A percentile compares a stretch with the other conserved stretches of the same genome.
phyloP scores from a whole-genome alignment of 2,797 vertebrate genomes.

The Myotis daubentonii region DNA sequence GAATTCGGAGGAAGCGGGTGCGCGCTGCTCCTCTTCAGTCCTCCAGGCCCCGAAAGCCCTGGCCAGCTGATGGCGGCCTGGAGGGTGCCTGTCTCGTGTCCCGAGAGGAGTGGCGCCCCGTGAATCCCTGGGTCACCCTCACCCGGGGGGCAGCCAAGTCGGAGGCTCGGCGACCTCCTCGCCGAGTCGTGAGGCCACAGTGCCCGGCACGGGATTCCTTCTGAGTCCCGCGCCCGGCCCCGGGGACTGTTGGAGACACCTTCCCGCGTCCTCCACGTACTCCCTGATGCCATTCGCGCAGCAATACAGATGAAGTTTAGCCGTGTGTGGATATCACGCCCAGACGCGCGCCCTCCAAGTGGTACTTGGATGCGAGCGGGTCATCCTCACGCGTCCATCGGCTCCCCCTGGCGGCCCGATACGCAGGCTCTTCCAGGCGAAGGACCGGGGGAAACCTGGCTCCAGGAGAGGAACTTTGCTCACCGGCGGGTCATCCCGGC shows the following conservation, averaged over 20 bases:
- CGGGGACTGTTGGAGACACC: neutral
- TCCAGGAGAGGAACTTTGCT: neutral
- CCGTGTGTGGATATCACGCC: neutral
- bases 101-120: neutral
- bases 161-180: neutral
- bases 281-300: neutral
- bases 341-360: neutral
- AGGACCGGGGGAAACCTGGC: neutral
- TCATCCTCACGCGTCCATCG: neutral
- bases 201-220: neutral
- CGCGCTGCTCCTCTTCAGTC: neutral
- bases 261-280: neutral
- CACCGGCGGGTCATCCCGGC: neutral
- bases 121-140: neutral
- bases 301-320: neutral
- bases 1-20: constrained; percentile 70
- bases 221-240: neutral
- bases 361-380: neutral
- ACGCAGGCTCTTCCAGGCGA: neutral
- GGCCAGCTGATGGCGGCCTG: accelerated
- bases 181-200: neutral
- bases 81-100: neutral
- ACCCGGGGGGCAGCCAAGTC: neutral
- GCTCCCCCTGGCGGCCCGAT: constrained; percentile 46
- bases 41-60: no score